These are phyloP conservation scores for Scaeva pyrastri DNA, from an alignment of 2,888 invertebrate species.

Conservation along the genomic window DNA sequence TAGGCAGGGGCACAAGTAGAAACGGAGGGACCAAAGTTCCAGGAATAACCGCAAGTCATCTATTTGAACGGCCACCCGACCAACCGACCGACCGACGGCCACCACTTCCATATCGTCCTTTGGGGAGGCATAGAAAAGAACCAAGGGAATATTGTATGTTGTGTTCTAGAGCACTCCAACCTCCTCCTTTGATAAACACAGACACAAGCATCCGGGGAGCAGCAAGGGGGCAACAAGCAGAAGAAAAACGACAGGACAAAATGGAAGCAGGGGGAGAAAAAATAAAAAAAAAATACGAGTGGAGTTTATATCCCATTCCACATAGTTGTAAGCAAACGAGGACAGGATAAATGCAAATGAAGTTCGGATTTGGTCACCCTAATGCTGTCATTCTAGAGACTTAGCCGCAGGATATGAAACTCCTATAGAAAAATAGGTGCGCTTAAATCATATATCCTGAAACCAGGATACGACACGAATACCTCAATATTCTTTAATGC, in stretches of 20 bases:
- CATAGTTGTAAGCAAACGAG: slow-evolving; percentile 4
- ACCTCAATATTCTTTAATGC: slow-evolving; percentile 65
- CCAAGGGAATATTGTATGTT: slow-evolving; percentile 41
- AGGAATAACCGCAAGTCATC: slow-evolving; percentile 72
- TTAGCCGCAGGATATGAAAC: slow-evolving; percentile 47
- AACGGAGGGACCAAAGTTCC: slow-evolving; percentile 53
- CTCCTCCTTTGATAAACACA: slow-evolving; percentile 54
- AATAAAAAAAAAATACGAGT: background rate
- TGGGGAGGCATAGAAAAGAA: background rate
- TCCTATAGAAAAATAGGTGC: slow-evolving; percentile 39
- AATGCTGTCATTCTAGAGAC: slow-evolving; percentile 47
- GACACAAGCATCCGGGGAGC: slow-evolving; percentile 36
- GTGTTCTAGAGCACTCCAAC: slow-evolving; percentile 30
- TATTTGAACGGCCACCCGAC: slow-evolving; percentile 60
- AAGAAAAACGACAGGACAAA: slow-evolving; percentile 23
- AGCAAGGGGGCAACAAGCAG: background rate
- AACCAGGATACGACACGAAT: slow-evolving; percentile 71
- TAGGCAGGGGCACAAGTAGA: no score
- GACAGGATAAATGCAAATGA: slow-evolving; percentile 64
- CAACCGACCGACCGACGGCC: slow-evolving; percentile 21
- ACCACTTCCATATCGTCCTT: slow-evolving; percentile 26
- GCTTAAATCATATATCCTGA: slow-evolving; percentile 55
- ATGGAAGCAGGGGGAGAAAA: background rate
- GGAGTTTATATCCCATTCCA: slow-evolving; percentile 13
- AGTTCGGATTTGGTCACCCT: slow-evolving; percentile 69